phyloP scores from a whole-genome alignment of 1,140 invertebrate species.

The Lasioglossum albipes region DNA sequence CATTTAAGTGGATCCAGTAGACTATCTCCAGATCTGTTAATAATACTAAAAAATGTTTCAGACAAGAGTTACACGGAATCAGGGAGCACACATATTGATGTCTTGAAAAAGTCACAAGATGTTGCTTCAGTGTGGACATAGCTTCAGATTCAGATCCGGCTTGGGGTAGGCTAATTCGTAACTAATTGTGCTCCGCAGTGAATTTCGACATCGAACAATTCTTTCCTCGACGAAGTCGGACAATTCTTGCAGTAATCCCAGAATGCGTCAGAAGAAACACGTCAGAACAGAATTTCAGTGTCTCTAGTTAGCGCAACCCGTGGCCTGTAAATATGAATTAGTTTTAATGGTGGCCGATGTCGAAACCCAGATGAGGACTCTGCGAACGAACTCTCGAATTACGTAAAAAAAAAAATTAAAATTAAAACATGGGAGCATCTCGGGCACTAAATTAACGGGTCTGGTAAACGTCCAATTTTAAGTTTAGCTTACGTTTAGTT shows the following conservation, averaged over 20 bases:
- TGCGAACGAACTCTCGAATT: neutral
- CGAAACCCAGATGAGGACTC: conserved; percentile 5
- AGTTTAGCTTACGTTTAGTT: too few species aligned
- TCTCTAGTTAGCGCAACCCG: neutral
- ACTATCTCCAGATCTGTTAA: too few species aligned
- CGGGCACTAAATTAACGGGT: neutral
- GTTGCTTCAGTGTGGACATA: too few species aligned
- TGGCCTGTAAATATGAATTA: conserved; percentile 15
- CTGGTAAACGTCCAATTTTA: neutral
- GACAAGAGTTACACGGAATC: too few species aligned
- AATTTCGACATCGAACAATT: neutral
- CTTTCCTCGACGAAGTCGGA: neutral
- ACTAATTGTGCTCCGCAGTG: too few species aligned
- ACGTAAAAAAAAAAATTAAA: neutral
- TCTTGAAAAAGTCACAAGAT: too few species aligned
- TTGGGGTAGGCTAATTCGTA: neutral
- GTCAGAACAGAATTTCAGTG: neutral
- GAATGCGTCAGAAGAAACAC: conserved; percentile 10
- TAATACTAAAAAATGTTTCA: too few species aligned
- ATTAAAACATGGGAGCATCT: neutral
- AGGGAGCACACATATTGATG: too few species aligned
- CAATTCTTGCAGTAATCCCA: conserved; percentile 2
- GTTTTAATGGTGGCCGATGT: neutral
- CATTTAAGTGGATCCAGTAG: too few species aligned
- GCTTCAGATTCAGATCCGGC: neutral